Percentiles rank a stretch among this genome's conserved stretches.
phyloP scores from a whole-genome alignment of 2,113 vertebrate genomes.

The Perccottus glenii region DNA sequence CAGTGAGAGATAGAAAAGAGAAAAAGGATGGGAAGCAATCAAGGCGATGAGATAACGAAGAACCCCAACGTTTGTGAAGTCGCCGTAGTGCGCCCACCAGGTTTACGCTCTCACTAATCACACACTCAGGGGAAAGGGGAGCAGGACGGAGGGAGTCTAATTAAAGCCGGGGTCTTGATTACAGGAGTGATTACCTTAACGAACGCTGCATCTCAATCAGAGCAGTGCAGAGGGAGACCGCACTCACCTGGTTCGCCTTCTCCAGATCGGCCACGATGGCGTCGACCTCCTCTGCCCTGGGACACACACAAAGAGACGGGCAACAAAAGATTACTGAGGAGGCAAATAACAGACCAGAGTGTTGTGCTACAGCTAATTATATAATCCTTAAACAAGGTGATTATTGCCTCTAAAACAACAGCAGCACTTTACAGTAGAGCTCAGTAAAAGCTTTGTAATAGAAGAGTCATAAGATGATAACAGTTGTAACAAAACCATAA shows the following conservation, averaged over 20 bases:
- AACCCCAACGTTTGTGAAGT: conserved; percentile 60
- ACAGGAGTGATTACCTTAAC: conserved; percentile 79
- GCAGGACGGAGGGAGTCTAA: conserved; percentile 72
- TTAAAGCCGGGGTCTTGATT: conserved; percentile 80
- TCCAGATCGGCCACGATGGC: conserved; percentile 93
- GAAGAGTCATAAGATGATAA: no score
- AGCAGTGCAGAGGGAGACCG: conserved; percentile 31
- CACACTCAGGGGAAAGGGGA: conserved; percentile 45
- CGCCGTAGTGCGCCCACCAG: conserved; percentile 56
- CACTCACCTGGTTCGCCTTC: conserved; percentile 95
- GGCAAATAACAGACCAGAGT: background rate
- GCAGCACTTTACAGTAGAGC: no score
- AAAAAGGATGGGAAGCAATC: conserved; percentile 73
- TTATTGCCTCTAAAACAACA: background rate
- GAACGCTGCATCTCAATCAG: conserved; percentile 75
- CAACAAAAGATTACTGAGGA: conserved; percentile 25
- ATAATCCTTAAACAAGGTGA: background rate
- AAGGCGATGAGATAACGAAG: conserved; percentile 68
- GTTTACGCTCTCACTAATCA: conserved; percentile 75
- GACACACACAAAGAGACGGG: conserved; percentile 49
- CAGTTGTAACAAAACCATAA: no score
- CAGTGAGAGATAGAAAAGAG: conserved; percentile 18
- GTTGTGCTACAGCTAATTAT: conserved; percentile 1
- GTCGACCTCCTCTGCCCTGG: conserved; percentile 91
- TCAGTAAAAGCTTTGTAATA: no score